Base-by-base conservation (phyloP, 2,888 invertebrate species). In the Cheilosia pagana region DNA sequence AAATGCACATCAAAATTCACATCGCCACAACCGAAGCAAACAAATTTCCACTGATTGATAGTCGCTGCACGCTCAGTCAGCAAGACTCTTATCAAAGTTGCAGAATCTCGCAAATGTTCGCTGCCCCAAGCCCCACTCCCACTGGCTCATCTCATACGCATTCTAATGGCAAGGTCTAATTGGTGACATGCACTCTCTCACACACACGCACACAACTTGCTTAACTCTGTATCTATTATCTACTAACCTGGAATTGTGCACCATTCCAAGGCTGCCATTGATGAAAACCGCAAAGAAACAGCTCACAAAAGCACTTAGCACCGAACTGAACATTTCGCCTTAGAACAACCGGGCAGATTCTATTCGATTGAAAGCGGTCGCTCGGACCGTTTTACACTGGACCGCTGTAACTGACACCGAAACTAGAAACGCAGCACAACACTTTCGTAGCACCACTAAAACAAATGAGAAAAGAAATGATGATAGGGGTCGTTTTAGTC, bases 221-320 rank as follows among this genome's bases (percentile, higher is more conserved):
- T 48, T 25, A 25, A 50, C 31, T 45, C 59, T 68, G 68, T 48
- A 65, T 76, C 60, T 48, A 74, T 81, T 74, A 53, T 63, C 50
- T 68, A 85, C 85, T 85, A 85, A 85, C 85, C 85, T 85, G 85
- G 50, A 81, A 71, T 67, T 60, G 71, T 71, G 71, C 68, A 75
- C 60, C 48, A 75, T 43, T 70, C 71, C 71, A 81, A 85, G 81
- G 75, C 81, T 85, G 81, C 75, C 85, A 76, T 60, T 60, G 71
- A 81, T 60, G 45, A 75, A 50, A 5, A 62, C 70, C 48, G 75
- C 75, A 43, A 85, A 76, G 79, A 81, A 75, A 81, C 85, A 85
- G 60, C 75, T 76, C 75, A 85, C 81, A 50, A 81, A 19, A 67
- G 81, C 81, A 85, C 85, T 81, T 25, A 85, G 41, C 31, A 85